Base-by-base conservation (phyloP, 2,797 vertebrate species). In the Sebastes kiyomatsui region DNA sequence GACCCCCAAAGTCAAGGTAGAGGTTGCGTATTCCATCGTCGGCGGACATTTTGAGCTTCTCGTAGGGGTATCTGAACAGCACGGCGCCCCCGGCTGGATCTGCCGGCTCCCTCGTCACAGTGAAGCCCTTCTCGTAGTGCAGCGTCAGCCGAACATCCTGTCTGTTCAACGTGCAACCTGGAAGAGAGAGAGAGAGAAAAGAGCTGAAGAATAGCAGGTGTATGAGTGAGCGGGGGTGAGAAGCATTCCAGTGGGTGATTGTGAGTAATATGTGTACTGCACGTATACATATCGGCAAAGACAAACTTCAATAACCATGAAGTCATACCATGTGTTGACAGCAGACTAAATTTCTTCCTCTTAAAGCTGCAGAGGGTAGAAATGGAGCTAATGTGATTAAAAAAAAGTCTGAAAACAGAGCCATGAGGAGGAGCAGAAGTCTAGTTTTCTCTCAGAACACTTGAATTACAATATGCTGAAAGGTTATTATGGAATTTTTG, bases 61-160 rank as follows among this genome's bases (percentile, higher is more conserved):
- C 98, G 0, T 97, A 99, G 33, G 98, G 97, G 91, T 99, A 99
- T 78, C 96, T 96, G 92, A 93, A 97, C 3, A 99, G 90, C 75
- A 97, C 84, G 1, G 94, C 84, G 69, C 94, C 90, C 20, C 95
- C 78, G 0, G 95, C 76, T 0, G 96, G 90, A 1, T 96, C 96
- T 0, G 94, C 94, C 20, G 94, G 94, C 38, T 96, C 96, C n/a
- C 93, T 90, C 0, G 85, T 94, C 86, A 99, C 94, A 0, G 96
- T 97, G 95, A 99, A 99, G 52, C 98, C 98, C 1, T 96, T 95
- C 85, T 99, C 98, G 13, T 98, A 99, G 92, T 99, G 97, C 82
- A 99, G 93, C 10, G 89, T 96, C 75, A 99, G 96, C 13, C 95
- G 96, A 0, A 97, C 97, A 5, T 97, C 97, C 93, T 98, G 97